Conservation (phyloP, 2,113 vertebrate species). For the Anseranas semipalmata region DNA sequence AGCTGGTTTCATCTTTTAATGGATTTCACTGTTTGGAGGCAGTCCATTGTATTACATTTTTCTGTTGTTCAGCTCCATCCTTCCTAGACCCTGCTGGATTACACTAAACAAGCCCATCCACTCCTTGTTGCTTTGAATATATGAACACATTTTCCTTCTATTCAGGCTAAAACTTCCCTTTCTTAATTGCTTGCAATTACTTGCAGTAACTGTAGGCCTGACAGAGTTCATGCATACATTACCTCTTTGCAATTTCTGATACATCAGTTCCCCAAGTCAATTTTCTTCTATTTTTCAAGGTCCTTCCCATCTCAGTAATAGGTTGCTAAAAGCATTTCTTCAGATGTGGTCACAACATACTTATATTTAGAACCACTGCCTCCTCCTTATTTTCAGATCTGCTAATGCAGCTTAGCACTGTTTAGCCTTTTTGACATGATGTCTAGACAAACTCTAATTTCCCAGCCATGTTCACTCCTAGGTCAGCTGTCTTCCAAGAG, state of each 20-base stretch:
- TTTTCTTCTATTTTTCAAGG: slow-evolving; percentile 47
- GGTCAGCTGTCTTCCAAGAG: background rate
- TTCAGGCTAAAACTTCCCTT: slow-evolving; percentile 20
- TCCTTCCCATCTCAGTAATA: background rate
- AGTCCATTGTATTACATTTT: slow-evolving; percentile 3
- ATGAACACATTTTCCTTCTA: slow-evolving; percentile 16
- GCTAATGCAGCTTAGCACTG: slow-evolving; percentile 8
- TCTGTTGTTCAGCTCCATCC: slow-evolving; percentile 2
- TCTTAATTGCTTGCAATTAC: slow-evolving; percentile 52
- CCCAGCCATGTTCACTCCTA: background rate
- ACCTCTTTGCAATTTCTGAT: slow-evolving; percentile 24
- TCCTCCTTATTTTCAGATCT: slow-evolving; percentile 10
- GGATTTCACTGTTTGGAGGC: slow-evolving; percentile 5
- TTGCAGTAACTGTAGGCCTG: slow-evolving; percentile 25
- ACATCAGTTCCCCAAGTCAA: background rate
- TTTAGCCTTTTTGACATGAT: slow-evolving; percentile 46
- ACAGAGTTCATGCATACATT: slow-evolving; percentile 48
- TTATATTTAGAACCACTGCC: background rate
- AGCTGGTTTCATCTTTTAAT: slow-evolving; percentile 4
- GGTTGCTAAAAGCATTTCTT: slow-evolving; percentile 37
- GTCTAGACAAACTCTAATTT: slow-evolving; percentile 56
- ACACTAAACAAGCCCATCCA: slow-evolving; percentile 1
- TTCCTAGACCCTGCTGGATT: background rate
- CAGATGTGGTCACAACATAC: background rate
- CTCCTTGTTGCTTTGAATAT: slow-evolving; percentile 14